Percentiles rank a stretch among this genome's conserved stretches.
Conservation (phyloP, 2,113 vertebrate species). For the Pygoscelis antarcticus region DNA sequence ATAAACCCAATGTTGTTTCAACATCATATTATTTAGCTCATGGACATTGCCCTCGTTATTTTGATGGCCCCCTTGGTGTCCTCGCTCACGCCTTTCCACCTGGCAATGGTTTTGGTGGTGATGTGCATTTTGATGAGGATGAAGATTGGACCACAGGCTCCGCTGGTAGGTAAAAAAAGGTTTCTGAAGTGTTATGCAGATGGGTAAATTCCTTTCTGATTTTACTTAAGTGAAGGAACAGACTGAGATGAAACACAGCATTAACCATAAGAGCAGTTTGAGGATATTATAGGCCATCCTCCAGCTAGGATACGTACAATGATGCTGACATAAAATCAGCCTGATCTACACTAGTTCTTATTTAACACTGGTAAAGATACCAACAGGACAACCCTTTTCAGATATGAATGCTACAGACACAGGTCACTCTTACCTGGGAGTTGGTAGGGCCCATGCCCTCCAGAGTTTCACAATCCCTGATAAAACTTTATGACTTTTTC, state of each 20-base stretch:
- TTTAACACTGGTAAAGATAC: neutral
- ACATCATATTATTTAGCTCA: constrained; percentile 65
- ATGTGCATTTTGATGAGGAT: constrained; percentile 81
- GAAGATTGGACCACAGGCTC: constrained; percentile 76
- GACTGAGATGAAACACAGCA: neutral
- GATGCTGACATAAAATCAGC: neutral
- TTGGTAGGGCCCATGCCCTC: neutral
- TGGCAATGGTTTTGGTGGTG: constrained; percentile 75
- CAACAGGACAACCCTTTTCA: neutral
- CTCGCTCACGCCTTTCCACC: constrained; percentile 81
- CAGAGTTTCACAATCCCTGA: neutral
- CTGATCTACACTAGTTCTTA: neutral
- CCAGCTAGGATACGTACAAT: neutral
- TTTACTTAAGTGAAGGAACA: neutral
- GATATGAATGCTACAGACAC: fast-evolving
- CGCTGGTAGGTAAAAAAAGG: constrained; percentile 47
- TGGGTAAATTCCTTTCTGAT: neutral
- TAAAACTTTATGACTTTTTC: neutral
- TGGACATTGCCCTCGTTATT: constrained; percentile 70
- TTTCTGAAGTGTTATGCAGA: neutral
- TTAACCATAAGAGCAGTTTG: neutral
- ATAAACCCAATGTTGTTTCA: neutral
- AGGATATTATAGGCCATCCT: neutral
- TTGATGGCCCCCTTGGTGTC: constrained; percentile 76
- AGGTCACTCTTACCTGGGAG: neutral